Base-by-base conservation (phyloP, 2,888 invertebrate species). In the Agrotis ipsilon region DNA sequence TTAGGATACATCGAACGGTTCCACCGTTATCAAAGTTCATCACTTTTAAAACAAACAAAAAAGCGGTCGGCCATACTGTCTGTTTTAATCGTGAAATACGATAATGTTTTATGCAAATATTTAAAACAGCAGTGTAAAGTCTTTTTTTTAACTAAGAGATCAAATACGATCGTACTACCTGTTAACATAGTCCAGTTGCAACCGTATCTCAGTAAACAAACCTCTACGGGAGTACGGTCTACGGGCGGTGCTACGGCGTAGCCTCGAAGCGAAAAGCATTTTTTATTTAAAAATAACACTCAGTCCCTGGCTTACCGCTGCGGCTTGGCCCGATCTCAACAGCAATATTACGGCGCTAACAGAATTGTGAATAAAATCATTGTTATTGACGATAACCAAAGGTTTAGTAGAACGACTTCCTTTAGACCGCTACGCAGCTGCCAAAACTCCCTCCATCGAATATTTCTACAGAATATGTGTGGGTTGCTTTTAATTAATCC, bases 1-100 rank as follows among this genome's bases (percentile, higher is more conserved):
- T 69, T 69, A 81, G 81, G 70, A 63, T 52, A 43, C 63, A 75
- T 77, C 64, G 80, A 68, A 55, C 63, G 43, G 24, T 13, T 58
- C 43, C 60, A 13, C 48, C 45, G 48, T 43, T 24, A 62, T 21
- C 32, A 65, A 73, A 72, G 51, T 60, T 55, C 18, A 49, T 59
- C 51, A 63, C 27, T 57, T 52, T n/a, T 39, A 54, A 73, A 65
- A 48, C 14, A 65, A 58, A 72, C 43, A 65, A 65, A 60, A 46
- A 24, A 27, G 48, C 32, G n/a, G 48, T 55, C 14, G 14, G 14
- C 52, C 18, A 7, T 48, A 43, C 48, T 45, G 13, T 55, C 59
- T 54, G 19, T 48, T 49, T 75, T 49, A 19, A 39, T 24, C 39
- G 11, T 21, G n/a, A 3, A 52, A 19, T 39, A 52, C 24, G 6